These are phyloP conservation scores for Aphelocoma californica DNA, from an alignment of 2,797 vertebrate genomes.

Conservation along the genomic window DNA sequence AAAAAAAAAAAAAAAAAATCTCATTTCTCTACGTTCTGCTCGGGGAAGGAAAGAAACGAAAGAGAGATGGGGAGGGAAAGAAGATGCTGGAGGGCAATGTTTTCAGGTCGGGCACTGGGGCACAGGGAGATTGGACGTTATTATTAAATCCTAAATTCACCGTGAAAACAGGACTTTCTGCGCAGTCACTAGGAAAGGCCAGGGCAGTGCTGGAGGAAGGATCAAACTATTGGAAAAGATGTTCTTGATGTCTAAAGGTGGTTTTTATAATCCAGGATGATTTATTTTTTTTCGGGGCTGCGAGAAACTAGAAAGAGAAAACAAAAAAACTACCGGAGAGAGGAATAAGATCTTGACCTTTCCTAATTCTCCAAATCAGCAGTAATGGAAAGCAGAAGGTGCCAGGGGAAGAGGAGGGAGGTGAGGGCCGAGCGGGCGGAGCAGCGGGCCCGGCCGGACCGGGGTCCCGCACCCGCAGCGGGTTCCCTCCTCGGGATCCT, in stretches of 20 bases:
- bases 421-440: background rate
- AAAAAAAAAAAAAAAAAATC: background rate
- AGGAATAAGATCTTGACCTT: slow-evolving; percentile 45
- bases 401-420: background rate
- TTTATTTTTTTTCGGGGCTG: slow-evolving; percentile 16
- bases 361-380: slow-evolving; percentile 51
- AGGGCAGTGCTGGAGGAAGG: background rate
- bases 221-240: background rate
- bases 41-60: background rate
- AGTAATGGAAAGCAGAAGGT: slow-evolving; percentile 52
- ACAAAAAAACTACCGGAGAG: slow-evolving; percentile 9
- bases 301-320: slow-evolving; percentile 41
- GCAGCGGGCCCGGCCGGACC: background rate
- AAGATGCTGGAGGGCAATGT: background rate
- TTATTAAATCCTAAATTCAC: slow-evolving; percentile 50
- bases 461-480: background rate
- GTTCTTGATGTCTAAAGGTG: background rate
- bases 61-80: background rate
- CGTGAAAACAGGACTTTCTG: slow-evolving; percentile 14
- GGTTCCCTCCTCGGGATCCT: background rate
- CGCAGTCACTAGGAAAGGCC: background rate
- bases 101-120: background rate
- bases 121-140: background rate
- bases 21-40: background rate
- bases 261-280: slow-evolving; percentile 28